phyloP scores from a whole-genome alignment of 2,888 invertebrate genomes.

The Eilema depressum region DNA sequence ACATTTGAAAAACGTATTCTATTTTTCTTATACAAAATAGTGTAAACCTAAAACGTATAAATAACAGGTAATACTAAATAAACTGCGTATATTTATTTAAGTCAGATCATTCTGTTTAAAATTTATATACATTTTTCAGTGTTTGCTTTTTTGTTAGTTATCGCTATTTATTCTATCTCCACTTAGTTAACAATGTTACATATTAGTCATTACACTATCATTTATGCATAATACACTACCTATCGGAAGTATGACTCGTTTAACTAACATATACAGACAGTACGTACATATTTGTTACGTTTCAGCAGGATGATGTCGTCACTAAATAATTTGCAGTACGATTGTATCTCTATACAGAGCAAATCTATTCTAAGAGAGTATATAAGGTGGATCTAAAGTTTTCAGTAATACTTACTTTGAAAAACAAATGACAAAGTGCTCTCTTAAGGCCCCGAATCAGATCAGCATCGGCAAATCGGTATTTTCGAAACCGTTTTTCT shows the following conservation, averaged over 20 bases:
- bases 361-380: too few species aligned
- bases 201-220: background rate
- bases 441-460: too few species aligned
- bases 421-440: too few species aligned
- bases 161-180: background rate
- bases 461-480: too few species aligned
- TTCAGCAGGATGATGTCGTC: background rate
- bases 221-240: background rate
- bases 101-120: background rate
- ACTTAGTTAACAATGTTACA: background rate
- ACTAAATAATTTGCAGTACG: background rate
- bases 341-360: too few species aligned
- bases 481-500: too few species aligned
- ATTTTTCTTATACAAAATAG: background rate
- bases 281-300: background rate
- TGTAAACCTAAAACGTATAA: background rate
- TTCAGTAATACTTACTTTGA: too few species aligned
- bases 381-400: too few species aligned
- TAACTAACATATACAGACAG: background rate
- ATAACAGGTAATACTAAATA: background rate
- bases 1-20: background rate
- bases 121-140: background rate
- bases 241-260: background rate
- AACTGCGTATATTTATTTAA: constrained; percentile 2
- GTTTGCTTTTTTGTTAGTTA: background rate